phyloP scores from a whole-genome alignment of 2,888 invertebrate genomes.

The Phortica magna region DNA sequence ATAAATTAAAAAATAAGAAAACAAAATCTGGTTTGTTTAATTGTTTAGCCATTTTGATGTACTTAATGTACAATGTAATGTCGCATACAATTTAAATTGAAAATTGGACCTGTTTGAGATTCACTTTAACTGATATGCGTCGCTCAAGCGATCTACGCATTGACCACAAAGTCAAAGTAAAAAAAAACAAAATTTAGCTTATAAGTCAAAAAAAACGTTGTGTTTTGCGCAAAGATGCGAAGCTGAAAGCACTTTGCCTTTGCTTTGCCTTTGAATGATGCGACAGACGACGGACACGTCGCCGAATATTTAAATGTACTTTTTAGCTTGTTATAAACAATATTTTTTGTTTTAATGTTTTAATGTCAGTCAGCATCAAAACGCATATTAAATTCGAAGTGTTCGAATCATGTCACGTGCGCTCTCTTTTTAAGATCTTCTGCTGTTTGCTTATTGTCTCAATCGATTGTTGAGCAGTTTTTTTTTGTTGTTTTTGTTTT shows the following conservation, averaged over 20 bases:
- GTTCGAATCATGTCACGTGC: background rate
- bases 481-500: background rate
- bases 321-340: background rate
- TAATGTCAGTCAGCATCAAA: background rate
- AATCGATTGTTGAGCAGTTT: conserved; percentile 10
- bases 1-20: conserved; percentile 62
- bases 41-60: conserved; percentile 55
- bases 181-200: background rate
- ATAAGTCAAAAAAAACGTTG: background rate
- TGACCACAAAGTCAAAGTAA: background rate
- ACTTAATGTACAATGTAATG: conserved; percentile 56
- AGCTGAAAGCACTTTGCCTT: no score
- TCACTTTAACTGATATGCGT: background rate
- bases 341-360: no score
- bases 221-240: no score
- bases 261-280: no score
- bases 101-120: conserved; percentile 21
- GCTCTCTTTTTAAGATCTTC: background rate
- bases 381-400: background rate
- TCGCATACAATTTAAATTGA: conserved; percentile 9
- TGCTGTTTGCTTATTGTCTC: background rate
- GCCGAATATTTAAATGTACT: background rate
- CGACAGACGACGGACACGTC: background rate
- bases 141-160: background rate
- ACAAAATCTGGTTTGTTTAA: conserved; percentile 28